Base-by-base conservation (phyloP, 2,888 invertebrate genomes). In the Drosophila antonietae region DNA sequence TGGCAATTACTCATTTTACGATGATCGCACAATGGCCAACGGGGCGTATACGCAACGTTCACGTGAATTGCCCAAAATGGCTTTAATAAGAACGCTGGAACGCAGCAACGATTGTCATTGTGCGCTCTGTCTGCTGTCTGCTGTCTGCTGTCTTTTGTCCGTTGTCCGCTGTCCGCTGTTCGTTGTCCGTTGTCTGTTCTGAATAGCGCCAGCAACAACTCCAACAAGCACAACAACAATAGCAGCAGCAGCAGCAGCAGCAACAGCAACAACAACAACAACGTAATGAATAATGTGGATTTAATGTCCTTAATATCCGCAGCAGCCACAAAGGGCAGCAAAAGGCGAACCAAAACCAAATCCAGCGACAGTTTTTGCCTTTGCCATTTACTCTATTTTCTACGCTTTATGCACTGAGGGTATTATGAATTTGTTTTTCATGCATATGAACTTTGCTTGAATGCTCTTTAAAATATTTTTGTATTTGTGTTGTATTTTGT, bases 1-100 rank as follows among this genome's bases (percentile, higher is more conserved):
- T 79, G 79, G 82, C 90, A 86, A 88, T 90, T 89, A 90, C 88
- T 90, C 90, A 89, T 89, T 88, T 88, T 86, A 90, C 81, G 84
- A 80, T 89, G 86, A 78, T 89, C 85, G 73, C 78, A 83, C 80
- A 75, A 75, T 77, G 82, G 78, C 66, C 75, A 70, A 81, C 72
- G 69, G 72, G 83, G 81, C 84, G 81, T 81, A 81, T 77, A 69
- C 83, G 73, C 64, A 73, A 83, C 63, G 70, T 67, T 68, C 83
- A 85, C 85, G 83, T 83, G 85, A 85, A 82, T 76, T 66, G 68
- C 69, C 56, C 72, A 75, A 82, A 51, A 88, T 73, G 57, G 57
- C 80, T 84, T 84, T 82, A 88, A 88, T 80, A 80, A 33, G 53
- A 80, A 68, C 81, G 71, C 10, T 52, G 28, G 55, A 75, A 63